These are phyloP conservation scores for Thalassoma bifasciatum DNA, from an alignment of 2,113 vertebrate genomes.

Conservation along the genomic window DNA sequence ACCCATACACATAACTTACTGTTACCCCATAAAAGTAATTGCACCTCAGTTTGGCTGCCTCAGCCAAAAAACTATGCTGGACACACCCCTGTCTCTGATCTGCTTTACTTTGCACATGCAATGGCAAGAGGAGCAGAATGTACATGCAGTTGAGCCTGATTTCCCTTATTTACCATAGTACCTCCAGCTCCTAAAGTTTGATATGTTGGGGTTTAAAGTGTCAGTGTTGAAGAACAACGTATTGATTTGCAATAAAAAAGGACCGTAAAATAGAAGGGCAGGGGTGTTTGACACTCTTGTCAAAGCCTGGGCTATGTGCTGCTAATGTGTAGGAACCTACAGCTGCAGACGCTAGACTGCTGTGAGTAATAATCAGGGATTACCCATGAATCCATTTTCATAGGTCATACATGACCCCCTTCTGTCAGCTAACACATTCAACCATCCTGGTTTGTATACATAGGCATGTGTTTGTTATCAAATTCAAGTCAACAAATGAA, in stretches of 20 bases:
- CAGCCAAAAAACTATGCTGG: not conserved
- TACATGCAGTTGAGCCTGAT: not conserved
- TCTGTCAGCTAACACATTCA: not conserved
- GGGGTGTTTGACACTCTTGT: not conserved
- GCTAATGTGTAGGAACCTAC: not conserved
- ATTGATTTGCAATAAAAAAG: constrained; percentile 22
- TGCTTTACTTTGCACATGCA: not conserved
- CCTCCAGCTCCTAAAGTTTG: not conserved
- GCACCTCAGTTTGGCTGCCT: not conserved
- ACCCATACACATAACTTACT: no score
- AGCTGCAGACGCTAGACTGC: not conserved
- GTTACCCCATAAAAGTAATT: no score
- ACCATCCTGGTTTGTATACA: not conserved
- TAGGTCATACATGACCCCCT: not conserved
- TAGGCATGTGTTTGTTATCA: not conserved
- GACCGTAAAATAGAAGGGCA: not conserved
- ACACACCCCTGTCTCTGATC: not conserved
- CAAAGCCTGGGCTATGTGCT: not conserved
- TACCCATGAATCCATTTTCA: not conserved
- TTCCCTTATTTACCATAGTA: not conserved
- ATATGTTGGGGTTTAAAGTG: not conserved
- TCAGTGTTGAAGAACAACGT: constrained; percentile 9
- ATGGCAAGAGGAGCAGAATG: not conserved
- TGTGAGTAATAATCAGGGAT: not conserved
- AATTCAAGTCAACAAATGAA: not conserved